phyloP scores from a whole-genome alignment of 2,888 invertebrate genomes.

The Troides oblongomaculatus region DNA sequence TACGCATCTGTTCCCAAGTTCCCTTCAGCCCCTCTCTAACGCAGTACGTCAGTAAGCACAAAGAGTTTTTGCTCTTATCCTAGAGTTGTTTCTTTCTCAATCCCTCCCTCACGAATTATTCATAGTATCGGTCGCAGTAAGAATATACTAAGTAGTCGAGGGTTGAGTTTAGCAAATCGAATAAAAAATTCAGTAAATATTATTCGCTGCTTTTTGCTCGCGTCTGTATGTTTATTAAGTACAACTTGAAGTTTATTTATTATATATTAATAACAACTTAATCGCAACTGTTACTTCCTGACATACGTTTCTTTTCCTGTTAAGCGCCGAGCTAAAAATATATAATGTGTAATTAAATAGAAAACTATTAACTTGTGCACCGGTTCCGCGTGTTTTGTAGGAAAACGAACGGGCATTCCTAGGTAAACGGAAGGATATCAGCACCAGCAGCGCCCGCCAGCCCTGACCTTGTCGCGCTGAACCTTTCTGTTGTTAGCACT shows the following conservation, averaged over 20 bases:
- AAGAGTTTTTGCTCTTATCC: no score
- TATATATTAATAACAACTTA: not conserved
- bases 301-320: constrained; percentile 15
- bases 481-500: not conserved
- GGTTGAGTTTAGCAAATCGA: no score
- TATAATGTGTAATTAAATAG: constrained; percentile 6
- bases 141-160: no score
- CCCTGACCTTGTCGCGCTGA: constrained; percentile 10
- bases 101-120: no score
- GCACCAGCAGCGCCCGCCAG: not conserved
- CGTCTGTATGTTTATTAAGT: no score
- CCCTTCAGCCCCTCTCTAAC: no score
- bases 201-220: no score
- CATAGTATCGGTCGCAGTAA: no score
- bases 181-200: no score
- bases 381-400: constrained; percentile 11
- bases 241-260: not conserved
- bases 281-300: constrained; percentile 21
- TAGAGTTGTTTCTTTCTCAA: no score
- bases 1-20: no score
- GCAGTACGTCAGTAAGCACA: no score
- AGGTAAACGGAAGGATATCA: constrained; percentile 27
- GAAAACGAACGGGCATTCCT: constrained; percentile 8
- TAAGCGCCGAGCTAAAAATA: constrained; percentile 3
- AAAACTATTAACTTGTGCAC: not conserved